Evolutionary conservation across 2,888 invertebrate species (phyloP).

Genomic region (Bibio marci): DNA sequence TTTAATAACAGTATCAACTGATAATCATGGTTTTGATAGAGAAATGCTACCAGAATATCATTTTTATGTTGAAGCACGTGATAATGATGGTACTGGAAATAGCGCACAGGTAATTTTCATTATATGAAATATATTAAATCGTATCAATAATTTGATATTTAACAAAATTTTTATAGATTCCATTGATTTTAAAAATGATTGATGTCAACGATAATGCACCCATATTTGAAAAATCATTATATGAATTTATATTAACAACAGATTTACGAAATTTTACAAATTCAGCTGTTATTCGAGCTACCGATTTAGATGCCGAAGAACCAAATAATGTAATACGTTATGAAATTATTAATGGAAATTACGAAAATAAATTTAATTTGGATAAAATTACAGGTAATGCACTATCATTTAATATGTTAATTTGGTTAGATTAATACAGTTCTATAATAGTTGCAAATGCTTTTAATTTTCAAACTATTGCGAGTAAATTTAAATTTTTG

Average conservation of each 20-base stretch:
- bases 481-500: too few species aligned
- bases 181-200: slow-evolving; percentile 55
- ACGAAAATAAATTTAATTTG: slow-evolving; percentile 54
- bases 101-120: slow-evolving; percentile 35
- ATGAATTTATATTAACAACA: slow-evolving; percentile 63
- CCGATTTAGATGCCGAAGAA: slow-evolving; percentile 63
- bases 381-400: slow-evolving; percentile 54
- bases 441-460: too few species aligned
- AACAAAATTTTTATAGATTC: slow-evolving; percentile 23
- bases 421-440: too few species aligned
- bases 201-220: slow-evolving; percentile 79
- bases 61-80: slow-evolving; percentile 72
- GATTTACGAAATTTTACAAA: slow-evolving; percentile 59
- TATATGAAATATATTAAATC: not conserved
- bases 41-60: slow-evolving; percentile 61
- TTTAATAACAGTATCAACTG: slow-evolving; percentile 58
- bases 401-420: too few species aligned
- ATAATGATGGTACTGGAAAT: slow-evolving; percentile 68
- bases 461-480: too few species aligned
- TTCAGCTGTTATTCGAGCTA: slow-evolving; percentile 63
- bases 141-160: not conserved
- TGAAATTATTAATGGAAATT: slow-evolving; percentile 62
- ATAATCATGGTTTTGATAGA: slow-evolving; percentile 63
- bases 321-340: slow-evolving; percentile 78
- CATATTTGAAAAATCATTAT: slow-evolving; percentile 57